Conservation (phyloP, 2,113 vertebrate genomes). For the Nothoprocta perdicaria region DNA sequence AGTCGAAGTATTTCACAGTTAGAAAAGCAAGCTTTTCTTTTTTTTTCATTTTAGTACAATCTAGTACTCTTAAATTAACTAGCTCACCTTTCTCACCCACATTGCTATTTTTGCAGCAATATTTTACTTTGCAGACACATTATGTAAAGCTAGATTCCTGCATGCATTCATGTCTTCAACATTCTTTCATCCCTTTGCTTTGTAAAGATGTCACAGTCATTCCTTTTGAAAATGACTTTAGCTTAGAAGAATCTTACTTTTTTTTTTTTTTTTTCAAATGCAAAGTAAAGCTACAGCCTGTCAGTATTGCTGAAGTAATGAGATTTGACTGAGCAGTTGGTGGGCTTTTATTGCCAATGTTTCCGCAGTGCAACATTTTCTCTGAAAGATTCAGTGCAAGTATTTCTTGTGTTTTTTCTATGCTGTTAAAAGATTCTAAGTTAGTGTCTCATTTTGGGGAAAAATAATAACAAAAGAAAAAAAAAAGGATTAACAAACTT, state of each 20-base stretch:
- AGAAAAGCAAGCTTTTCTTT: background rate
- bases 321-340: constrained; percentile 10
- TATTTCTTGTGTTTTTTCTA: background rate
- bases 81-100: background rate
- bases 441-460: background rate
- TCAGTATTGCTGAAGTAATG: background rate
- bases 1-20: background rate
- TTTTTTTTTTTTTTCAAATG: too few relatives aligned
- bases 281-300: background rate
- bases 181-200: constrained; percentile 36
- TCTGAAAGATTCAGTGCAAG: background rate
- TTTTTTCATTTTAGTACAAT: background rate
- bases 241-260: background rate
- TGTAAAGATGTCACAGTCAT: constrained; percentile 42
- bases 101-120: background rate
- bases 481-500: too few relatives aligned
- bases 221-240: constrained; percentile 24
- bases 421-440: background rate
- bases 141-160: background rate
- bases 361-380: constrained; percentile 19
- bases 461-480: background rate
- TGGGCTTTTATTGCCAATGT: background rate
- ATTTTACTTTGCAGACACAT: background rate
- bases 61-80: background rate
- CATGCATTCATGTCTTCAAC: constrained; percentile 4